Conservation (phyloP, 2,113 vertebrate genomes). For the Ctenodactylus gundi region DNA sequence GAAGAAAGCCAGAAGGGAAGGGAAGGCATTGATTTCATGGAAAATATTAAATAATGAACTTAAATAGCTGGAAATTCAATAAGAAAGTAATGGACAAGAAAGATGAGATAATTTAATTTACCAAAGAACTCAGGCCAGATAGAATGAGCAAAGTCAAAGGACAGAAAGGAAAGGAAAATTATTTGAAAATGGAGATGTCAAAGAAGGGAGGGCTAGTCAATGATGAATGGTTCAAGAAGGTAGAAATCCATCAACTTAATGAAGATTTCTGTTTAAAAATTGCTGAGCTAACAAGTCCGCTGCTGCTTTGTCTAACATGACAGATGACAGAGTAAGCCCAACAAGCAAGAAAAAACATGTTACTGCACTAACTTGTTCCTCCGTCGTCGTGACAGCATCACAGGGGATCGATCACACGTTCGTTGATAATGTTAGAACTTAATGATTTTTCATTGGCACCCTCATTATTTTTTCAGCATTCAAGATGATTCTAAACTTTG, state of each 20-base stretch:
- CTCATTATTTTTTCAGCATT: neutral
- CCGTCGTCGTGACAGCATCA: slow-evolving; percentile 29
- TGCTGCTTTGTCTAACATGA: neutral
- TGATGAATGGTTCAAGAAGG: neutral
- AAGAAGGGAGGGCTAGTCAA: neutral
- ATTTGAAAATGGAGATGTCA: slow-evolving; percentile 21
- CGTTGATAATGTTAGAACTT: neutral
- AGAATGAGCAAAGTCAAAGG: neutral
- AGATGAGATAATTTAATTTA: neutral
- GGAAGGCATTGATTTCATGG: neutral
- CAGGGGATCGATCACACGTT: neutral
- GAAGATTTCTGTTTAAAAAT: neutral
- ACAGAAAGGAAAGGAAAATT: neutral
- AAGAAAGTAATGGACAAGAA: neutral
- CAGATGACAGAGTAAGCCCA: neutral
- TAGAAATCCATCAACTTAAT: neutral
- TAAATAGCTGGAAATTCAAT: neutral
- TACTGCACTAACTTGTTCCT: neutral
- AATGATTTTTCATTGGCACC: neutral
- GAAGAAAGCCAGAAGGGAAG: neutral
- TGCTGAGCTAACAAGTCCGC: neutral
- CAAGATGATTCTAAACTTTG: neutral
- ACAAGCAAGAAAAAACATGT: neutral
- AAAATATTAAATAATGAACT: neutral
- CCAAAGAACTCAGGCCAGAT: neutral